Evolutionary conservation across 2,113 vertebrate genomes (phyloP).

Genomic region (Saccopteryx bilineata): DNA sequence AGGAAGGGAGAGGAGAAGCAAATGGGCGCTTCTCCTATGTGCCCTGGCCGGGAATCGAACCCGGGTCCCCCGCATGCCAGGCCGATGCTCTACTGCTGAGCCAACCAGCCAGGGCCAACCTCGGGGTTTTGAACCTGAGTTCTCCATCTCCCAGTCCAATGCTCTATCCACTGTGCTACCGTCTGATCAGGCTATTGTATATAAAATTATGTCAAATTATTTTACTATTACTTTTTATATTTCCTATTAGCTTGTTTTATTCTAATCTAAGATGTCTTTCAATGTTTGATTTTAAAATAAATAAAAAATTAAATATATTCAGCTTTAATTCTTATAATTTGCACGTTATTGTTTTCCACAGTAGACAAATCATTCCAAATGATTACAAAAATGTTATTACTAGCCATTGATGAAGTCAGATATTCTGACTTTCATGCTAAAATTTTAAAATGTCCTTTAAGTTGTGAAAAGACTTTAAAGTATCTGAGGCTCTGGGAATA

Average conservation of each 20-base stretch:
- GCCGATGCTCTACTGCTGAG: too few relatives aligned
- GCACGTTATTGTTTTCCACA: background rate
- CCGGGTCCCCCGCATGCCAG: too few relatives aligned
- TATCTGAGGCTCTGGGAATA: background rate
- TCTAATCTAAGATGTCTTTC: background rate
- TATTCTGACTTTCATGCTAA: background rate
- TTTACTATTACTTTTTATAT: conserved; percentile 14
- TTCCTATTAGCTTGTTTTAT: background rate
- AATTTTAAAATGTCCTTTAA: background rate
- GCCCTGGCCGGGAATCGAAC: too few relatives aligned
- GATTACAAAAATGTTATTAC: background rate
- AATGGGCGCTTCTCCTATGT: too few relatives aligned
- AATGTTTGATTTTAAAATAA: background rate
- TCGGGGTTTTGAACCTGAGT: too few relatives aligned
- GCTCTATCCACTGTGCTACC: too few relatives aligned
- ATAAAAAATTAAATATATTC: background rate
- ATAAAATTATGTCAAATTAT: background rate
- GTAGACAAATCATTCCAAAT: background rate
- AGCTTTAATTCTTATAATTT: background rate
- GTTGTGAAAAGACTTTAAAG: conserved; percentile 49
- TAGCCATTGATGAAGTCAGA: background rate
- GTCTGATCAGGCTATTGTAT: background rate
- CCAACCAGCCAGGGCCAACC: too few relatives aligned
- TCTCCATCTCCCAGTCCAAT: too few relatives aligned
- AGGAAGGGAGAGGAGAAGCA: too few relatives aligned